Evolutionary conservation across 2,113 vertebrate species (phyloP), one percentile per base, ranked within the genome.

Genomic region (human): DNA sequence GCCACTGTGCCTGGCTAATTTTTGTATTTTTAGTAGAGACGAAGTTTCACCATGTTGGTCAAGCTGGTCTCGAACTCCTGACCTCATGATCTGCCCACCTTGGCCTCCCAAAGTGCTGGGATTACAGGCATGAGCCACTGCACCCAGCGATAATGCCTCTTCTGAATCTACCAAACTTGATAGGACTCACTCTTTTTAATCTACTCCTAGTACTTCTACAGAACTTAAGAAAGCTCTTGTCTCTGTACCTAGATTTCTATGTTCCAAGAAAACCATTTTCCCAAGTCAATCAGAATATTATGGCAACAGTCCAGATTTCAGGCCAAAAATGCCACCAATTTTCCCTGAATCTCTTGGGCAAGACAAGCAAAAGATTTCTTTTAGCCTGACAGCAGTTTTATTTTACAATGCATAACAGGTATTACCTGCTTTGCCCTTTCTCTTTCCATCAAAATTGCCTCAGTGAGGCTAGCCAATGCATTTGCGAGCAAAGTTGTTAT

Each of bases 371-470:
- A 88, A 85, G 30, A 40, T 64, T 76, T 68, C 40, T 88, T 52
- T 78, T 57, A 72, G 45, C 12, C 17, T 13, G 66, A 72, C 32
- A 50, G 11, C 38, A 38, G 38, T 61, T 89, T 50, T 93, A 90
- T 82, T 90, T 94, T 78, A 82, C 81, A 89, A 5, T 6, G 1
- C 38, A 79, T 59, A 96, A 84, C 93, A 93, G 57, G 84, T 91
- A 87, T 82, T 86, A 92, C 90, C 87, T 90, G 68, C 75, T 93
- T 81, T 35, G 6, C 55, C 40, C n/a, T 93, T 86, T 88, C 80
- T 94, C 59, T 94, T 96, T 97, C 80, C 78, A 94, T 18, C 78
- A 91, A 88, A 96, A 94, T 89, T 91, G 52, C 86, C 90, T 92
- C 48, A 87, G 86, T 64, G 52, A 85, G 48, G 59, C 45, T 43